phyloP scores from a whole-genome alignment of 2,888 invertebrate genomes.

The Syrphus vitripennis region DNA sequence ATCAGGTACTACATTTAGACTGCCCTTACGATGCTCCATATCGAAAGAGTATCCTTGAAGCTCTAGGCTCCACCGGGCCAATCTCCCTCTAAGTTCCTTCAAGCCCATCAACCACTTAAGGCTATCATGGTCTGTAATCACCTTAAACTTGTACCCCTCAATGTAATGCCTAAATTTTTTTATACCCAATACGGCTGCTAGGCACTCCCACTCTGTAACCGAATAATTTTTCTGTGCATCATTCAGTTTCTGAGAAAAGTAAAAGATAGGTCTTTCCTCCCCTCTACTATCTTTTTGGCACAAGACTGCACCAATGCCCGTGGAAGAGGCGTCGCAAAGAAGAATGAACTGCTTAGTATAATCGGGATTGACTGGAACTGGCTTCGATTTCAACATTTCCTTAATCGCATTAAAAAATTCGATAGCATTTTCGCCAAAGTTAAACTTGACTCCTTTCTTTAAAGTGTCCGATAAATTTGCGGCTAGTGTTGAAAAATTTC shows the following conservation, averaged over 20 bases:
- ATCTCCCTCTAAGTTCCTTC: background rate
- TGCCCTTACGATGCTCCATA: background rate
- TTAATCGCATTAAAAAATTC: background rate
- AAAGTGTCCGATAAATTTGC: background rate
- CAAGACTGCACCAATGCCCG: conserved; percentile 1
- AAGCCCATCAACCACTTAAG: too few species aligned
- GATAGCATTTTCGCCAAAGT: background rate
- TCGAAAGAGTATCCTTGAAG: background rate
- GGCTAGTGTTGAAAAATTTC: background rate
- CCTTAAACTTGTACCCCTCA: background rate
- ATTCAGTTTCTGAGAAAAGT: background rate
- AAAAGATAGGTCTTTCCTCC: conserved; percentile 29
- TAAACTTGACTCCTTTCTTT: background rate
- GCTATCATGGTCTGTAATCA: conserved; percentile 6
- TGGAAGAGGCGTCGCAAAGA: background rate
- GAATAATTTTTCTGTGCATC: background rate
- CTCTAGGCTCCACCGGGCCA: background rate
- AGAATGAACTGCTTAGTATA: background rate
- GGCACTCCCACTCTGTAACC: too few species aligned
- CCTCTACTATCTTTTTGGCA: conserved; percentile 29
- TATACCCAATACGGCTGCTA: too few species aligned
- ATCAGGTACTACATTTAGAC: background rate
- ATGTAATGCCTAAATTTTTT: too few species aligned
- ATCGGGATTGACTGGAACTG: too few species aligned
- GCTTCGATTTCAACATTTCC: background rate